Evolutionary conservation across 2,797 vertebrate species (phyloP), one percentile per base, ranked within the genome.

Genomic region (Malacoraja senta): DNA sequence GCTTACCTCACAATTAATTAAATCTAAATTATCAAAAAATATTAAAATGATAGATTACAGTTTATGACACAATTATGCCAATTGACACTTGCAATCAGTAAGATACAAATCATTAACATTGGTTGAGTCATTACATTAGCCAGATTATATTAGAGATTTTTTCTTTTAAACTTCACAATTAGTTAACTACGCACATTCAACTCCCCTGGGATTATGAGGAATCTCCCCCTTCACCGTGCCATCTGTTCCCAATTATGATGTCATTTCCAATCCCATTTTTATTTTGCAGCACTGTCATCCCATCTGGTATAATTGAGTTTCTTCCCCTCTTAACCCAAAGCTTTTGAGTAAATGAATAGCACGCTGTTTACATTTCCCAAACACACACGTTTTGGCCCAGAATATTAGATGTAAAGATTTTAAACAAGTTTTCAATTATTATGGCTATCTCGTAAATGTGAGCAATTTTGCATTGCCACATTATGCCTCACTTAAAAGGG

Each of bases 241-340:
- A 92, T 92, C 90, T 92, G 90, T 92, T 76, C 90, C 8, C 35
- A 74, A 76, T 92, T 92, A 38, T 92, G 90, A 92, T 53, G 68
- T 92, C 71, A 92, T 92, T 92, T 76, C 35, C 61, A 74, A 88
- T 88, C 84, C 12, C 44, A 76, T 29, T 84, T 58, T 29, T 58
- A 84, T 84, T 84, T 84, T 53, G 26, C 9, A 71, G 72, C 68
- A 58, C 32, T 53, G 71, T 76, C 90, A 76, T 76, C 90, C 90
- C 90, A 92, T 92, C 68, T 92, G 68, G 21, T 92, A 26, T n/a
- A 74, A 92, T 35, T 68, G 61, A 88, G 7, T 68, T 88, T 68
- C n/a, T 68, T 88, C 65, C 53, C 84, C 21, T 88, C 65, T 26
- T n/a, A 74, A 91, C 58, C 71, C 76, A 53, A 58, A 92, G 13